Conservation (phyloP, 2,888 invertebrate genomes). For the Leptura quadrifasciata region DNA sequence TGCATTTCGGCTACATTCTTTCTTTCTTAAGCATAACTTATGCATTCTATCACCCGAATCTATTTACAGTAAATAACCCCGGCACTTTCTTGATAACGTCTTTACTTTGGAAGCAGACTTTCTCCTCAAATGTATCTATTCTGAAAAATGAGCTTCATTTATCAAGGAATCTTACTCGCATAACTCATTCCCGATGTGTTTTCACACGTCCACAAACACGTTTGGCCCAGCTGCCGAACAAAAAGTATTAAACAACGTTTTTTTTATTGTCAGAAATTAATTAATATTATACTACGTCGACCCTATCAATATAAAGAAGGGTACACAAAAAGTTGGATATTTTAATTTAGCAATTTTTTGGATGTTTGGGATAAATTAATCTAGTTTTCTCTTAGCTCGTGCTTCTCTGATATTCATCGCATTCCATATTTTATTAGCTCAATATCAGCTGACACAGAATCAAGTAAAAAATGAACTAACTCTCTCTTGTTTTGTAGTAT, state of each 20-base stretch:
- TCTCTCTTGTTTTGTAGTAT: too few relatives aligned
- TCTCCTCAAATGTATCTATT: constrained; percentile 39
- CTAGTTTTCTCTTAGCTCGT: not conserved
- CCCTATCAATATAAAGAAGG: constrained; percentile 14
- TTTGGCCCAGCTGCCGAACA: not conserved
- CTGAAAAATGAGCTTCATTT: constrained; percentile 46
- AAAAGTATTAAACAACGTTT: constrained; percentile 14
- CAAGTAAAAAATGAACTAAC: too few relatives aligned
- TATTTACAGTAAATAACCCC: constrained; percentile 33
- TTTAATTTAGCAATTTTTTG: constrained; percentile 29
- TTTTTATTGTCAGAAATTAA: constrained; percentile 24
- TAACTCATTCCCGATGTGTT: constrained; percentile 45
- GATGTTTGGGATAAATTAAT: constrained; percentile 1
- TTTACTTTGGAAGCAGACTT: constrained; percentile 23
- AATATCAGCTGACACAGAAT: not conserved
- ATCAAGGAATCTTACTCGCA: constrained; percentile 44
- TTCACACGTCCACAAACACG: constrained; percentile 39
- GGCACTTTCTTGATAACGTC: constrained; percentile 31
- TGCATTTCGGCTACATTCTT: not conserved
- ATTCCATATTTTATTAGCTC: not conserved
- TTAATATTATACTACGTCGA: constrained; percentile 15
- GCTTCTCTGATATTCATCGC: not conserved
- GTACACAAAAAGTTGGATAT: not conserved
- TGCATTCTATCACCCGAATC: constrained; percentile 27
- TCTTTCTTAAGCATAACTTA: constrained; percentile 18